These are phyloP conservation scores for Erpobdella octoculata DNA, from an alignment of 2,888 invertebrate genomes.

Conservation along the genomic window DNA sequence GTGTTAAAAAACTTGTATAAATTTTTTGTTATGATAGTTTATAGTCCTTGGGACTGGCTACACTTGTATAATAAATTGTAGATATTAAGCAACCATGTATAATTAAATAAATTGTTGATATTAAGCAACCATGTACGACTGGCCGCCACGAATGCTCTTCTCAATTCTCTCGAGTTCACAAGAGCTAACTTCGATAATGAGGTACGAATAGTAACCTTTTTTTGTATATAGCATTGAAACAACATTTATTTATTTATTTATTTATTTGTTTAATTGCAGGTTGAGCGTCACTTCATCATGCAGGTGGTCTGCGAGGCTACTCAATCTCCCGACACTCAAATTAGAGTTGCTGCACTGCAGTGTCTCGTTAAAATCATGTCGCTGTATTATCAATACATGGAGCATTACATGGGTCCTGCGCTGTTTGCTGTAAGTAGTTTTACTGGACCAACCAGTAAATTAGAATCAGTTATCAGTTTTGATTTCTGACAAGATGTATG, in stretches of 20 bases:
- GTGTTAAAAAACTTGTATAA: too few species aligned
- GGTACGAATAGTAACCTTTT: slow-evolving; percentile 49
- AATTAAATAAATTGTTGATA: too few species aligned
- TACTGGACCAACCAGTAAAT: not conserved
- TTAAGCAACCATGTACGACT: slow-evolving; percentile 80
- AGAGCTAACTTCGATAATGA: slow-evolving; percentile 96
- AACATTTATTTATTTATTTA: not conserved
- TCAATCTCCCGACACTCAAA: slow-evolving; percentile 79
- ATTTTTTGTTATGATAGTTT: too few species aligned
- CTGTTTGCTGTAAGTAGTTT: slow-evolving; percentile 67
- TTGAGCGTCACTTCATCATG: slow-evolving; percentile 97
- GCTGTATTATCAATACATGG: slow-evolving; percentile 96
- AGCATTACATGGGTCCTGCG: slow-evolving; percentile 95
- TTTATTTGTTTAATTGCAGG: slow-evolving; percentile 49
- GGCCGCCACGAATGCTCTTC: slow-evolving; percentile 89
- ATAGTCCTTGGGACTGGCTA: too few species aligned
- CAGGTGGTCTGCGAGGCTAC: slow-evolving; percentile 98
- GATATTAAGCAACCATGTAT: too few species aligned
- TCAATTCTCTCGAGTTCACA: slow-evolving; percentile 96
- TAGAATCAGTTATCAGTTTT: not conserved
- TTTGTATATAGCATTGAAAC: not conserved
- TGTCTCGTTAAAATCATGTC: slow-evolving; percentile 97
- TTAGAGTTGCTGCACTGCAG: slow-evolving; percentile 90
- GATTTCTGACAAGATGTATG: not conserved
- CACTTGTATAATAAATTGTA: too few species aligned